phyloP scores from a whole-genome alignment of 2,888 invertebrate species.

The Ferdinandea cuprea region DNA sequence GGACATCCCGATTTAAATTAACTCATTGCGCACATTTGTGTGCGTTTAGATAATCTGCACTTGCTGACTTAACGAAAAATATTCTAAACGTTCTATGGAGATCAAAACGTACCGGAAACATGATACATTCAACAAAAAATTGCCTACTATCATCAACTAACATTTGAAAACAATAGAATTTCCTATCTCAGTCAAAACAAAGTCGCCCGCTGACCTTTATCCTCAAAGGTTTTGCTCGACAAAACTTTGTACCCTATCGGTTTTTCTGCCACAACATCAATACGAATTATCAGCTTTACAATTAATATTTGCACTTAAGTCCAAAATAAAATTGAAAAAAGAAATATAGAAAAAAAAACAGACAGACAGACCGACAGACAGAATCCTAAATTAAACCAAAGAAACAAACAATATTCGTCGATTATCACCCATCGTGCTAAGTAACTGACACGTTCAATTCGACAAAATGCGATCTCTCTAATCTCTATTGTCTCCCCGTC shows the following conservation, averaged over 20 bases:
- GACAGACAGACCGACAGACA: neutral
- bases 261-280: constrained; percentile 2
- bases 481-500: constrained; percentile 52
- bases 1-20: neutral
- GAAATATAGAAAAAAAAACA: constrained; percentile 13
- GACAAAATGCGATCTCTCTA: constrained; percentile 52
- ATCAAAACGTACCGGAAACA: too few relatives aligned
- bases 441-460: constrained; percentile 43
- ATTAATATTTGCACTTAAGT: constrained; percentile 59
- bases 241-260: neutral
- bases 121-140: too few relatives aligned
- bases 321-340: constrained; percentile 34
- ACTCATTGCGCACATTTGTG: neutral
- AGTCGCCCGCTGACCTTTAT: neutral
- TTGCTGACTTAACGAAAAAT: too few relatives aligned
- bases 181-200: neutral
- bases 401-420: constrained; percentile 50
- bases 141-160: neutral
- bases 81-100: neutral
- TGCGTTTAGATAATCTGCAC: neutral
- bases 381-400: constrained; percentile 32
- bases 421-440: constrained; percentile 56
- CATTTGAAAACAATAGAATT: neutral
- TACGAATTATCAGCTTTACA: constrained; percentile 47
- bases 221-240: neutral